phyloP scores from a whole-genome alignment of 2,797 vertebrate genomes.

The Eurystomus glaucurus region DNA sequence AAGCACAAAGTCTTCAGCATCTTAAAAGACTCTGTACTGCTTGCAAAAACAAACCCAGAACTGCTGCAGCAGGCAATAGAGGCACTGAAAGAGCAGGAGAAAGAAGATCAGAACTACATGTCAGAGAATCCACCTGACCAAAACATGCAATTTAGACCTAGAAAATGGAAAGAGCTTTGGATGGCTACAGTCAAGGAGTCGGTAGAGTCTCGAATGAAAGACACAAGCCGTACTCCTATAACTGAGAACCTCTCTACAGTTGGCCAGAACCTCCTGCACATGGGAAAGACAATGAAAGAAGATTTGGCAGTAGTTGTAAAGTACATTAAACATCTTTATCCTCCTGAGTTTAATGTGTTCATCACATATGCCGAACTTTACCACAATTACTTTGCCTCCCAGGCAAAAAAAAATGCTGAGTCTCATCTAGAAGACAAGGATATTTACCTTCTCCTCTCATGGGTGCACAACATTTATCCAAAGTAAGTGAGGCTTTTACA shows the following conservation, averaged over 20 bases:
- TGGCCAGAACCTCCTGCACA: constrained; percentile 80
- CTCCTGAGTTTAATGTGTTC: constrained; percentile 86
- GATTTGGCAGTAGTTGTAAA: constrained; percentile 87
- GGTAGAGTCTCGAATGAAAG: constrained; percentile 80
- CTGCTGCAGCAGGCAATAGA: constrained; percentile 84
- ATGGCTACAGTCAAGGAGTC: constrained; percentile 75
- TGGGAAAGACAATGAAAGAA: constrained; percentile 87
- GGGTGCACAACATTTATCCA: constrained; percentile 88
- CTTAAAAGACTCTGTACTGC: constrained; percentile 80
- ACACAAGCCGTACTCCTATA: not conserved
- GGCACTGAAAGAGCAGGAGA: constrained; percentile 86
- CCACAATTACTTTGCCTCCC: constrained; percentile 84
- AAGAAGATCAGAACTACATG: constrained; percentile 81
- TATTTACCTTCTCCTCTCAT: constrained; percentile 86
- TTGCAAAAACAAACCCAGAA: constrained; percentile 32
- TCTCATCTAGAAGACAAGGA: constrained; percentile 83
- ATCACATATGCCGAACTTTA: constrained; percentile 86
- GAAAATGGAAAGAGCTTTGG: constrained; percentile 84
- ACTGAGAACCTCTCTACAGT: constrained; percentile 78
- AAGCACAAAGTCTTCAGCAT: constrained; percentile 76
- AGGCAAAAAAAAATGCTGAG: constrained; percentile 71
- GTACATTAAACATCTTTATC: constrained; percentile 85
- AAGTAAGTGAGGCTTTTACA: constrained; percentile 83
- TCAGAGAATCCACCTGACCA: not conserved
- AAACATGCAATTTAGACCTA: constrained; percentile 81